Percentiles rank a stretch among this genome's conserved stretches.
Evolutionary conservation across 1,140 invertebrate species (phyloP).

Genomic region (Melanaphis sacchari): DNA sequence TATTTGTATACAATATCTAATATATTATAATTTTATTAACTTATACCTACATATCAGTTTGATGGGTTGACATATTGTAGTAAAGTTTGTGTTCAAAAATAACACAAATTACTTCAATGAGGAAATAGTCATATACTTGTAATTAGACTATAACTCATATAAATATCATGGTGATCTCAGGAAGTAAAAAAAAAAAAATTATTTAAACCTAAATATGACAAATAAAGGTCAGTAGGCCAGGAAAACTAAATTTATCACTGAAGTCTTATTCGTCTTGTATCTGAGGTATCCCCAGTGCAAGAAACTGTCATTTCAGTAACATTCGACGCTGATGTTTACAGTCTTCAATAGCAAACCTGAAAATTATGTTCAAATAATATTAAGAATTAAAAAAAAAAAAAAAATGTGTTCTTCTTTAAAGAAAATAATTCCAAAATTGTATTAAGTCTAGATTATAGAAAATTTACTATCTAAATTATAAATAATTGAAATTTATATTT

Average conservation of each 20-base stretch:
- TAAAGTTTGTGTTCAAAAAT: conserved; percentile 30
- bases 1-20: not conserved
- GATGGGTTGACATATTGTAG: not conserved
- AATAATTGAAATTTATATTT: not conserved
- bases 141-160: not conserved
- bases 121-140: not conserved
- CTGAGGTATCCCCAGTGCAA: conserved; percentile 58
- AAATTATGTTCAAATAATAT: not conserved
- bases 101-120: not conserved
- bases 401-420: not conserved
- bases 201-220: not conserved
- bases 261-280: conserved; percentile 54
- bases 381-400: not conserved
- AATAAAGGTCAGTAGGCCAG: not conserved
- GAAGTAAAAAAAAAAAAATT: conserved; percentile 19
- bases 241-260: conserved; percentile 21
- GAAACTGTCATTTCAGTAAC: conserved; percentile 55
- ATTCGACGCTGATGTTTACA: conserved; percentile 57
- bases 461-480: not conserved
- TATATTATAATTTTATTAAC: not conserved
- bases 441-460: not conserved
- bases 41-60: not conserved
- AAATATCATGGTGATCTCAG: not conserved
- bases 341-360: conserved; percentile 58
- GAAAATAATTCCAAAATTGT: not conserved